These are phyloP conservation scores for Perognathus longimembris DNA, from an alignment of 2,113 vertebrate genomes.

Conservation along the genomic window DNA sequence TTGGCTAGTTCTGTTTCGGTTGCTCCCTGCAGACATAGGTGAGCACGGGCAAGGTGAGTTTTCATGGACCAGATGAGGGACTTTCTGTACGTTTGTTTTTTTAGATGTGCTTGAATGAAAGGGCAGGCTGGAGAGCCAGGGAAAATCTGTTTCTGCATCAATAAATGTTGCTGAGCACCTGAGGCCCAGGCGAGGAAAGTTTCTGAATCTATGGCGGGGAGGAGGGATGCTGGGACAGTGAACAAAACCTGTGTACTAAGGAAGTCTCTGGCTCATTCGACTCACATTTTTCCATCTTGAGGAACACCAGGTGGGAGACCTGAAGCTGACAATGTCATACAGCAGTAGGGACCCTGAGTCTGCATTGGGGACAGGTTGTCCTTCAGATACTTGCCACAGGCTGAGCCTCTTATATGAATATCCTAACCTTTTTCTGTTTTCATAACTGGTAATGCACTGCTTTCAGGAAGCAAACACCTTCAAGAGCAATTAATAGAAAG, in stretches of 20 bases:
- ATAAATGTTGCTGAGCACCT: neutral
- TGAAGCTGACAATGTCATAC: neutral
- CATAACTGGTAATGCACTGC: slow-evolving; percentile 36
- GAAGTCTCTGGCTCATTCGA: neutral
- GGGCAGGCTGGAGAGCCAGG: neutral
- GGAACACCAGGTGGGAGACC: neutral
- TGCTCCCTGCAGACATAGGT: neutral
- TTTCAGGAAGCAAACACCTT: slow-evolving; percentile 66
- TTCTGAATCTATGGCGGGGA: neutral
- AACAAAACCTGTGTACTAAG: neutral
- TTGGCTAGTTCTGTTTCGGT: neutral
- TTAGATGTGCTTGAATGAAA: neutral
- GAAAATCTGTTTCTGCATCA: slow-evolving; percentile 7
- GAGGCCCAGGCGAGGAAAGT: neutral
- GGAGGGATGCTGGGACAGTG: neutral
- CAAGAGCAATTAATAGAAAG: slow-evolving; percentile 70
- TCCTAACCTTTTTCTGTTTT: slow-evolving; percentile 65
- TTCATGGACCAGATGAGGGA: neutral
- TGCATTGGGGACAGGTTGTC: neutral
- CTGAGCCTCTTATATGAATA: slow-evolving; percentile 59
- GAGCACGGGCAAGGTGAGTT: neutral
- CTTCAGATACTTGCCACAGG: slow-evolving; percentile 8
- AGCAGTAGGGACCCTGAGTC: neutral
- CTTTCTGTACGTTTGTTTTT: neutral
- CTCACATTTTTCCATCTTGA: neutral